A percentile compares a stretch with the other conserved stretches of the same genome.
Evolutionary conservation across 2,888 invertebrate species (phyloP).

Genomic region (Caenorhabditis afra): DNA sequence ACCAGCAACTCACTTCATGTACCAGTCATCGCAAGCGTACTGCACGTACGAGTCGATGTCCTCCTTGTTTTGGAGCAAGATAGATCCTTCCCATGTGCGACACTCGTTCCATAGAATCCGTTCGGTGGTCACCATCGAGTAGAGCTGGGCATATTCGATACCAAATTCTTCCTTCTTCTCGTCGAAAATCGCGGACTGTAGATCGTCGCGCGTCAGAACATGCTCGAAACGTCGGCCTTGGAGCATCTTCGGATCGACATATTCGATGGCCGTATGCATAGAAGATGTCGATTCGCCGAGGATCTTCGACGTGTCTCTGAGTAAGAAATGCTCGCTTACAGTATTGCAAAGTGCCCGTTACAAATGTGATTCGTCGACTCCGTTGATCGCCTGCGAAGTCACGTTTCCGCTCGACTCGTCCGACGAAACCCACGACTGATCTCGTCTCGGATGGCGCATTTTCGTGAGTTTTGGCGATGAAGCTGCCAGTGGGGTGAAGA

Average conservation of each 20-base stretch:
- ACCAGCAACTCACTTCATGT: slow-evolving; percentile 35
- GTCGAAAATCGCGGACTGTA: slow-evolving; percentile 5
- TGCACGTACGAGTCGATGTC: not conserved
- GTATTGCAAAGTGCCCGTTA: not conserved
- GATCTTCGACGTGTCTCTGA: slow-evolving; percentile 27
- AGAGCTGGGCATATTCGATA: not conserved
- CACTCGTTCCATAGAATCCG: slow-evolving; percentile 29
- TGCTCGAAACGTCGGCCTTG: not conserved
- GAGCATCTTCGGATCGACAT: slow-evolving; percentile 12
- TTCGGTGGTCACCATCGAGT: slow-evolving; percentile 8
- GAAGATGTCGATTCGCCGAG: slow-evolving; percentile 3
- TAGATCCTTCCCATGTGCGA: slow-evolving; percentile 37
- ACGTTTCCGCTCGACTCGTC: slow-evolving; percentile 41
- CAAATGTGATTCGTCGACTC: slow-evolving; percentile 44
- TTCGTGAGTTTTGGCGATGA: slow-evolving; percentile 45
- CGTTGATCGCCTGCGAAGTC: slow-evolving; percentile 8
- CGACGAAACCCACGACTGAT: slow-evolving; percentile 24
- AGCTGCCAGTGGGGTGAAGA: slow-evolving; percentile 37
- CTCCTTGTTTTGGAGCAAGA: slow-evolving; percentile 7
- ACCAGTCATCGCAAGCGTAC: slow-evolving; percentile 34
- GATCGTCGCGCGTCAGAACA: slow-evolving; percentile 15
- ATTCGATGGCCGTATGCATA: slow-evolving; percentile 35
- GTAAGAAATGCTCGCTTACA: not conserved
- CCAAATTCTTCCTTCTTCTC: not conserved
- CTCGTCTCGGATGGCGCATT: slow-evolving; percentile 15